phyloP scores from a whole-genome alignment of 1,140 invertebrate species.

The Drosophila nebulosa region DNA sequence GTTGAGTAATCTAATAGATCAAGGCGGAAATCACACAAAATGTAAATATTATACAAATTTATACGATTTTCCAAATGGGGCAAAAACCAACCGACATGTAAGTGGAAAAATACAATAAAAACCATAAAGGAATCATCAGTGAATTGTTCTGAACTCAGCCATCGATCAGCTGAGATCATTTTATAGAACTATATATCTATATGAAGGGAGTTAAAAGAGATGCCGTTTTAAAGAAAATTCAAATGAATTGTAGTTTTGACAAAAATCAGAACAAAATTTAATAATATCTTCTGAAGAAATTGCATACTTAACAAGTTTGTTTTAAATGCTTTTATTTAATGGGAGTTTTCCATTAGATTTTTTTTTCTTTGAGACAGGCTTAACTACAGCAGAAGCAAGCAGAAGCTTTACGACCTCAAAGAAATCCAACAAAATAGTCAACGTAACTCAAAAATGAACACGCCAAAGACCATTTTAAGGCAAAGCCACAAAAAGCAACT shows the following conservation, averaged over 20 bases:
- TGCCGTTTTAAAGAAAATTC: too few relatives aligned
- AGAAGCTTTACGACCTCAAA: neutral
- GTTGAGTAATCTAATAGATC: neutral
- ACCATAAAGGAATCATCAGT: neutral
- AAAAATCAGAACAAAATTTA: too few relatives aligned
- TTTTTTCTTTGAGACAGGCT: neutral
- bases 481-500: constrained; percentile 17
- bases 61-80: neutral
- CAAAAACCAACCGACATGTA: neutral
- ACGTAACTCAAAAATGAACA: constrained; percentile 3
- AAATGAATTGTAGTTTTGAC: too few relatives aligned
- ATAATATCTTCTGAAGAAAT: too few relatives aligned
- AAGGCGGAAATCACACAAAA: neutral
- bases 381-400: neutral
- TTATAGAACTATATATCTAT: too few relatives aligned
- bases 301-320: neutral
- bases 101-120: neutral
- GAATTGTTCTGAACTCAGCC: neutral
- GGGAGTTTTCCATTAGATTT: neutral
- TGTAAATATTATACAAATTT: neutral
- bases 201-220: too few relatives aligned
- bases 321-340: neutral
- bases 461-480: constrained; percentile 21
- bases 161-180: too few relatives aligned
- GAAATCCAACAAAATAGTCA: neutral